Conservation (phyloP, 2,113 vertebrate genomes). For the Etia nguti region DNA sequence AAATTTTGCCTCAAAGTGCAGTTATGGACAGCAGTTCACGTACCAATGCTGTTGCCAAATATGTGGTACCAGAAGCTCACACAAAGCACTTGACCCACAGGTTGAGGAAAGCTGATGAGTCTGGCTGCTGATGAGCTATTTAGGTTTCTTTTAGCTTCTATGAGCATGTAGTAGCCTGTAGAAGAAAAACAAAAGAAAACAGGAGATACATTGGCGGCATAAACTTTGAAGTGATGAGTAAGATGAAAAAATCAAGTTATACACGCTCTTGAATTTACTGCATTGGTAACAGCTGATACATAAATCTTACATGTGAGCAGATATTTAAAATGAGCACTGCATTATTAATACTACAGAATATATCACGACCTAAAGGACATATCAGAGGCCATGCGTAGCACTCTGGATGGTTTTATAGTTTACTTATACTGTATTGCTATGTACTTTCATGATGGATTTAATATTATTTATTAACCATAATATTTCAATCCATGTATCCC, state of each 20-base stretch:
- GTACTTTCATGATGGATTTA: not conserved
- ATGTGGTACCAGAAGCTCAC: constrained; percentile 75
- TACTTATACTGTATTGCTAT: not conserved
- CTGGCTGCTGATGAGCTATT: constrained; percentile 51
- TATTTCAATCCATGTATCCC: rapidly evolving
- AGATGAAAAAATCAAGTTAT: not conserved
- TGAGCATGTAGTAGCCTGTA: constrained; percentile 62
- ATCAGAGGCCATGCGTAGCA: not conserved
- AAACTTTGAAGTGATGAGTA: not conserved
- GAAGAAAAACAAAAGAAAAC: not conserved
- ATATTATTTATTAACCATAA: not conserved
- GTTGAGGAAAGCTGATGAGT: constrained; percentile 63
- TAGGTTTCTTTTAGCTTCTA: not conserved
- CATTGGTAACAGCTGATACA: not conserved
- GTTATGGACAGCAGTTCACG: not conserved
- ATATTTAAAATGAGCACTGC: not conserved
- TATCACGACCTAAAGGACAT: not conserved
- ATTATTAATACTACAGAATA: not conserved
- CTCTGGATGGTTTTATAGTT: not conserved
- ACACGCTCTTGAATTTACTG: not conserved
- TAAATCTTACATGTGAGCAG: not conserved
- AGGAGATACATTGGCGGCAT: not conserved
- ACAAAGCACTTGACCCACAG: constrained; percentile 42
- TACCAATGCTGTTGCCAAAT: constrained; percentile 71
- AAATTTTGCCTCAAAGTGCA: not conserved